Evolutionary conservation across 2,888 invertebrate genomes (phyloP), one percentile per base, ranked within the genome.

Genomic region (Hypomecis atomaria): DNA sequence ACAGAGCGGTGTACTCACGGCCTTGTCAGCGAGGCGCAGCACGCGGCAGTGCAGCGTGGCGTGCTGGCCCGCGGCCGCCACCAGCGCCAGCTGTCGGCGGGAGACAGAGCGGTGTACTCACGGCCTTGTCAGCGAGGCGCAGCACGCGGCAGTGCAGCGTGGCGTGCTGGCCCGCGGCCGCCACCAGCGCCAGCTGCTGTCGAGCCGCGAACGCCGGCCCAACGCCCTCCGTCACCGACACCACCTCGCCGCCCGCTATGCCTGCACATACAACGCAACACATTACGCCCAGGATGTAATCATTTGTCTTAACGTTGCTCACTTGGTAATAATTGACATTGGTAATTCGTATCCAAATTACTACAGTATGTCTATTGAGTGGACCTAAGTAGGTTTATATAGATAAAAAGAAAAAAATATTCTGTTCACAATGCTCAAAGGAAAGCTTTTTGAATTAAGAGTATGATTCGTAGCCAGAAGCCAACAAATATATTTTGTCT

Each of bases 121-220:
- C 90, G 73, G 85, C 76, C 67, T 86, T 81, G 67, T 88, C 89
- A 0, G 75, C 83, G 34, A 87, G 83, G 0, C 72, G 72, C 61
- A 78, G 74, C 69, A 90, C 86, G 47, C 78, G 73, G 77, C 90
- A 90, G 67, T 81, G 73, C 52, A 91, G 83, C 65, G 76, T 74
- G 61, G 77, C 88, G 65, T 75, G 67, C 71, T 76, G 79, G 4
- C 88, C 89, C 6, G 67, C 76, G 8, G 84, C 84, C 59, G 79
- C 86, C 70, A 85, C 73, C 72, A 83, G 71, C 57, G 63, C 59
- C 47, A 79, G 73, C 50, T 59, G 77, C 79, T 83, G 85, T 4
- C 70, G 73, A 58, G 71, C 64, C 54, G 77, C 78, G 73, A 87
- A 86, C 59, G 73, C 69, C 4, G 85, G 84, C 10, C 76, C 76